Base-by-base conservation (phyloP, 2,888 invertebrate genomes). In the Lingula anatina region DNA sequence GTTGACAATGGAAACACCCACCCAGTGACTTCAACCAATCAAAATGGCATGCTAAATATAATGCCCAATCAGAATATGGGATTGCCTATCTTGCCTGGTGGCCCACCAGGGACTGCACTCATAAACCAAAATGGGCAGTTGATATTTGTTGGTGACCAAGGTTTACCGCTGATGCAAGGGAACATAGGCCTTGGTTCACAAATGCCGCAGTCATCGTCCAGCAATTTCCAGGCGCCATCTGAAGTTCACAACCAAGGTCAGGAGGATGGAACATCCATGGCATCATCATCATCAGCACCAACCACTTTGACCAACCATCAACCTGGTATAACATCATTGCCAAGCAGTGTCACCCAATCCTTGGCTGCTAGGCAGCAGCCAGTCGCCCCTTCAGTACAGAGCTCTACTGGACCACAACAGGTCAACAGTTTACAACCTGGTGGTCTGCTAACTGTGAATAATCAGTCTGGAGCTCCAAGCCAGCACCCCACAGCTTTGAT, bases 401-500 rank as follows among this genome's bases (percentile, higher is more conserved):
- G 27, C 20, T 38, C 26, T 24, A 26, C 48, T n/a, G 42, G 47
- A 5, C 51, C 46, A 44, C 51, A 45, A 31, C 21, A n/a, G n/a
- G n/a, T n/a, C n/a, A n/a, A n/a, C n/a, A 20, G 21, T 9, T 39
- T 15, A 26, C 20, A 5, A 20, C 26, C 26, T 3, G 36, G 41
- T 40, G 39, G 51, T 23, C 49, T 56, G 25, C 50, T 61, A 3
- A 43, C 63, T 26, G 59, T 61, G 12, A 59, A 52, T 5, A 62
- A 57, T 47, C 65, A 64, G 50, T 56, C 46, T 41, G 59, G 61
- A 5, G 60, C 59, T 23, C 55, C 55, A 7, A 65, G 60, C 27
- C 69, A 73, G 53, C 60, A 73, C 28, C 75, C 76, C 9, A 68
- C 72, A 21, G 76, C 77, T 24, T 60, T 78, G 21, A 62, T 77